Conservation (phyloP, 2,797 vertebrate species). For the Takifugu rubripes region DNA sequence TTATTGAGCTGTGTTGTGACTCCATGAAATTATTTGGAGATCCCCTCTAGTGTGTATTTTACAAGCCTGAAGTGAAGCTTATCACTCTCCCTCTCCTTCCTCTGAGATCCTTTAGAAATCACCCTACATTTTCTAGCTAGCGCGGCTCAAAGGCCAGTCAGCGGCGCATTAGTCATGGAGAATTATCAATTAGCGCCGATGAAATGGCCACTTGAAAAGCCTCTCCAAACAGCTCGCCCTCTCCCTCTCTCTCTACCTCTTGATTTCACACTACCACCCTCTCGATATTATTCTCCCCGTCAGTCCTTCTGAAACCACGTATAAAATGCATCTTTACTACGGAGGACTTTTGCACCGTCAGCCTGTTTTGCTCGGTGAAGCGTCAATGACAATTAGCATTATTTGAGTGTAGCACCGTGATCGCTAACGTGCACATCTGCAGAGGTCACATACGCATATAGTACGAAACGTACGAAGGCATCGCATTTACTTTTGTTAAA, state of each 20-base stretch:
- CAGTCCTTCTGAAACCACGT: constrained; percentile 39
- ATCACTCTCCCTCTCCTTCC: constrained; percentile 32
- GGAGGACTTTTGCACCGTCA: constrained; percentile 36
- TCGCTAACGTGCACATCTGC: constrained; percentile 25
- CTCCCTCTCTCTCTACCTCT: constrained; percentile 48
- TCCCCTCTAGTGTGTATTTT: constrained; percentile 22
- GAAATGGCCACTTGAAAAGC: constrained; percentile 73
- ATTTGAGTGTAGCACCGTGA: constrained; percentile 23
- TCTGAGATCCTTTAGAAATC: constrained; percentile 59
- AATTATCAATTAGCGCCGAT: constrained; percentile 75
- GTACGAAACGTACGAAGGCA: too few relatives aligned
- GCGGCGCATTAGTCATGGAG: constrained; percentile 62
- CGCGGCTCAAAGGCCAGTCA: constrained; percentile 63
- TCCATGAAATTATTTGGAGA: constrained; percentile 34
- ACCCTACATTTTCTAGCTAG: constrained; percentile 59
- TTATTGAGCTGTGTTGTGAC: not conserved
- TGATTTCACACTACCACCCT: constrained; percentile 37
- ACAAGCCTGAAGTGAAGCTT: constrained; percentile 27
- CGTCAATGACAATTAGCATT: constrained; percentile 50
- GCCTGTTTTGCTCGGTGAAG: constrained; percentile 29
- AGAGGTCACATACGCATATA: not conserved
- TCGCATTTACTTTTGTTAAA: too few relatives aligned
- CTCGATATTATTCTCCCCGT: constrained; percentile 50
- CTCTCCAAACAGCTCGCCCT: constrained; percentile 60
- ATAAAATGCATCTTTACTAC: constrained; percentile 38